phyloP scores from a whole-genome alignment of 1,140 invertebrate genomes.

The Pseudomyrmex concolor region DNA sequence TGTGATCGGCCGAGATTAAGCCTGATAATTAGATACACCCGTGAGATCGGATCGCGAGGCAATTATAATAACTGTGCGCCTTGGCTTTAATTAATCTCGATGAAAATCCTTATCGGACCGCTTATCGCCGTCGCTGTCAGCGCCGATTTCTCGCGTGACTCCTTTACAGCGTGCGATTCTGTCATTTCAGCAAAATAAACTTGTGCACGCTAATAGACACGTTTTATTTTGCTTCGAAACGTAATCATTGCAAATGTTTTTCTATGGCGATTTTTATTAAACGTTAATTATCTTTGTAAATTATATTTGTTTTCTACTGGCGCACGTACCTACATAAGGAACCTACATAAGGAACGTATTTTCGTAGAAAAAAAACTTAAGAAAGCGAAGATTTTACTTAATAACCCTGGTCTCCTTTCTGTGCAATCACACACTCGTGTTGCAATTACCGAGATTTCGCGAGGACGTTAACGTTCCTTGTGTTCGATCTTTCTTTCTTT shows the following conservation, averaged over 20 bases:
- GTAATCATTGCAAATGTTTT: no score
- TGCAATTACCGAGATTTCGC: no score
- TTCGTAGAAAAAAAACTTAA: no score
- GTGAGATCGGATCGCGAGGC: slow-evolving; percentile 61
- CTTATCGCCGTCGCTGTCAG: slow-evolving; percentile 39
- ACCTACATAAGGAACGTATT: no score
- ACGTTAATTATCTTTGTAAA: no score
- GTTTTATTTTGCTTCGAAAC: neutral
- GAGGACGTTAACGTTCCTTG: neutral
- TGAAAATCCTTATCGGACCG: slow-evolving; percentile 52
- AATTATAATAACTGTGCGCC: slow-evolving; percentile 64
- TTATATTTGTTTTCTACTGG: no score
- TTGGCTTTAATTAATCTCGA: slow-evolving; percentile 68
- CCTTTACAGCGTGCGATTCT: neutral
- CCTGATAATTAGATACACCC: slow-evolving; percentile 67
- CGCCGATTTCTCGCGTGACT: slow-evolving; percentile 8
- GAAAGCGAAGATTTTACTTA: no score
- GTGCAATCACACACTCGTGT: no score
- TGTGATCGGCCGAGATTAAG: slow-evolving; percentile 65
- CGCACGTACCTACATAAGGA: no score
- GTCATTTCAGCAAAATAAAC: slow-evolving; percentile 1
- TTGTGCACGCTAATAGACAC: neutral
- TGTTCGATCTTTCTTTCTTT: no score
- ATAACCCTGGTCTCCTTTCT: no score
- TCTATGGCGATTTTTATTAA: no score